Conservation (phyloP, 2,888 invertebrate species). For the Callimorpha dominula region DNA sequence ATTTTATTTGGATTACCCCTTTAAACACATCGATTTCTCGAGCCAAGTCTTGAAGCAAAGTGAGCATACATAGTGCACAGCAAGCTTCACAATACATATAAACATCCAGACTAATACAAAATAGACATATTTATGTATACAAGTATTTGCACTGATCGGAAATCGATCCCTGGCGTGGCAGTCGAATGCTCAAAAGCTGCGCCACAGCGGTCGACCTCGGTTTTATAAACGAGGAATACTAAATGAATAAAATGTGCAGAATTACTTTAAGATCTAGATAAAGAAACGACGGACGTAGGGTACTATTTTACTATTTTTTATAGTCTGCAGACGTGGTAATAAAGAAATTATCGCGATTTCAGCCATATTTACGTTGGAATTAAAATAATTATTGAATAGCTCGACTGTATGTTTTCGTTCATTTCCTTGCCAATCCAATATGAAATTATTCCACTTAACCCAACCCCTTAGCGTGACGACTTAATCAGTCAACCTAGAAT, state of each 20-base stretch:
- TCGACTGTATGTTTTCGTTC: conserved; percentile 49
- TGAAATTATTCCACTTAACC: conserved; percentile 58
- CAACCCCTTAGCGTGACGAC: conserved; percentile 71
- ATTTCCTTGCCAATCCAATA: conserved; percentile 61
- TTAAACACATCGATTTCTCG: too few species aligned
- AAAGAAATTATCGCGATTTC: conserved; percentile 2
- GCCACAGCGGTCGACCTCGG: background rate
- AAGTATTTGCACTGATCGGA: too few species aligned
- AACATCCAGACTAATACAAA: too few species aligned
- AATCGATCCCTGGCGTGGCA: too few species aligned
- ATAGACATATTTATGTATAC: too few species aligned
- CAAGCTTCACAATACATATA: too few species aligned
- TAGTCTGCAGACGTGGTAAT: background rate
- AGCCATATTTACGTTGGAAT: background rate
- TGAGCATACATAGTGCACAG: too few species aligned
- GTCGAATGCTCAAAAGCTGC: too few species aligned
- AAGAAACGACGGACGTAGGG: background rate
- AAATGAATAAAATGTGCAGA: background rate
- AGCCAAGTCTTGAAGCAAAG: too few species aligned
- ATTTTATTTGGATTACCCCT: too few species aligned
- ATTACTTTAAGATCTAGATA: background rate
- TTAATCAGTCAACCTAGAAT: conserved; percentile 70
- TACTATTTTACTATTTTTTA: background rate
- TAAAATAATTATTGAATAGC: conserved; percentile 25
- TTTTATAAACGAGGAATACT: background rate